Conservation (phyloP, 2,888 invertebrate species). For the Drosophila rellima region DNA sequence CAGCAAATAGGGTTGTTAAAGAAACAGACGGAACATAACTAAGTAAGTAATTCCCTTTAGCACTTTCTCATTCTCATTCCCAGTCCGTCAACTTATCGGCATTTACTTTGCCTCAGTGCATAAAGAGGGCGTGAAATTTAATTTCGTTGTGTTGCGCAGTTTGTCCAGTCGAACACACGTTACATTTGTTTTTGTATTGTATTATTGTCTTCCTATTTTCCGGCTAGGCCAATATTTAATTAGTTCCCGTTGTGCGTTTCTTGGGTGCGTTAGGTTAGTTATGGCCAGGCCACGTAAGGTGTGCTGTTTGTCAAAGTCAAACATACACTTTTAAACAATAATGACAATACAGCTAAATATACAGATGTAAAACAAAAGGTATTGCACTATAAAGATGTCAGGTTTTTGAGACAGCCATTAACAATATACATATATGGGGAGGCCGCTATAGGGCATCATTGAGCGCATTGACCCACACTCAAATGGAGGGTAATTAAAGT, state of each 20-base stretch:
- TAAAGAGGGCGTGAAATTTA: conserved; percentile 41
- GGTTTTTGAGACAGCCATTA: conserved; percentile 5
- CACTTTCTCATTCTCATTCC: conserved; percentile 5
- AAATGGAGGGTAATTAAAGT: conserved; percentile 33
- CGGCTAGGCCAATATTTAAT: conserved; percentile 51
- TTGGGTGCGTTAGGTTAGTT: conserved; percentile 36
- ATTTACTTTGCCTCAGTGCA: conserved; percentile 36
- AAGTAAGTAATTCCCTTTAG: conserved; percentile 11
- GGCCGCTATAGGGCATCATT: conserved; percentile 7
- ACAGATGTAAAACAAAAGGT: conserved; percentile 10
- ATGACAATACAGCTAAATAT: not conserved
- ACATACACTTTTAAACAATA: conserved; percentile 21
- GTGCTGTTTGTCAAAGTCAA: conserved; percentile 39
- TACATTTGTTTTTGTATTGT: conserved; percentile 12
- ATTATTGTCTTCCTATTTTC: conserved; percentile 10
- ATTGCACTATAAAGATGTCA: conserved; percentile 16
- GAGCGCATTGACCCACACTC: conserved; percentile 60
- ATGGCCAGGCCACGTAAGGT: conserved; percentile 9
- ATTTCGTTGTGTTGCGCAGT: conserved; percentile 26
- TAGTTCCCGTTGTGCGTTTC: conserved; percentile 18
- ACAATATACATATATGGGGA: not conserved
- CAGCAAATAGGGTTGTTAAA: conserved; percentile 5
- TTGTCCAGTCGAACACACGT: conserved; percentile 22
- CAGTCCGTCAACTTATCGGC: conserved; percentile 41
- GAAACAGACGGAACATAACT: conserved; percentile 7